These are phyloP conservation scores for Drosophila lacertosa DNA, from an alignment of 1,140 invertebrate species.

Conservation along the genomic window DNA sequence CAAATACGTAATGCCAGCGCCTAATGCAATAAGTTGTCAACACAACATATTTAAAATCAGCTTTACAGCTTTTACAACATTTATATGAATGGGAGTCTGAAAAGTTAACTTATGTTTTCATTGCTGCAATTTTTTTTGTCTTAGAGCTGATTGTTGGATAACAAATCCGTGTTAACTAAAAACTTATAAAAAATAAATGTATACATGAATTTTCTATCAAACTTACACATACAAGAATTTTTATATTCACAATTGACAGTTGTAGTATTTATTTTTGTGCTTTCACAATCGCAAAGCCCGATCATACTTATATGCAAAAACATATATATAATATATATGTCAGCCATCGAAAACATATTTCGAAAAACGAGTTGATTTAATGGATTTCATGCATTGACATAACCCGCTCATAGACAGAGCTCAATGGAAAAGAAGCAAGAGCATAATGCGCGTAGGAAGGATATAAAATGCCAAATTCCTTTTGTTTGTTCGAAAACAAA, in stretches of 20 bases:
- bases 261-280: not conserved
- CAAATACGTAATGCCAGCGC: constrained; percentile 19
- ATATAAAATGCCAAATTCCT: constrained; percentile 61
- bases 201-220: not conserved
- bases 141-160: too few relatives aligned
- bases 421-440: constrained; percentile 19
- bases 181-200: too few relatives aligned
- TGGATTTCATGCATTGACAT: constrained; percentile 21
- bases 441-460: constrained; percentile 38
- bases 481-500: constrained; percentile 59
- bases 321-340: too few relatives aligned
- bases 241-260: not conserved
- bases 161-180: too few relatives aligned
- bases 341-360: constrained; percentile 12
- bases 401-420: constrained; percentile 6
- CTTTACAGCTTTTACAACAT: not conserved
- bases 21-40: constrained; percentile 49
- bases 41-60: constrained; percentile 8
- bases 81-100: not conserved
- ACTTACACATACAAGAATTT: too few relatives aligned
- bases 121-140: not conserved
- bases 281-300: not conserved
- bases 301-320: not conserved
- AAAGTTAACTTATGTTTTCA: not conserved
- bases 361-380: constrained; percentile 36